These are phyloP conservation scores for Monomorium pharaonis DNA, from an alignment of 1,140 invertebrate species.

Conservation along the genomic window DNA sequence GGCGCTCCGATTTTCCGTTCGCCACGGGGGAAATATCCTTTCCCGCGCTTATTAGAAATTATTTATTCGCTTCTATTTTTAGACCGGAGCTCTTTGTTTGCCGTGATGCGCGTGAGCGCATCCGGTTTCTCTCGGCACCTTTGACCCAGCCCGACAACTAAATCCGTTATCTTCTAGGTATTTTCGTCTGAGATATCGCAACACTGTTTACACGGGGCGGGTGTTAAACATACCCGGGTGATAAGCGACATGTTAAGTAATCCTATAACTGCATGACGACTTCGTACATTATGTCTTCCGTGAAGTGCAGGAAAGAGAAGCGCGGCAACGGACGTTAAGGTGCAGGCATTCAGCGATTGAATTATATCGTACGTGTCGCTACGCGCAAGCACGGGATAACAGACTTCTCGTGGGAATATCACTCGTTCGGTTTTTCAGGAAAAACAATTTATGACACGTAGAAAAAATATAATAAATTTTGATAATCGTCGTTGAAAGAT, in stretches of 20 bases:
- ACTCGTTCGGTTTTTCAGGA: background rate
- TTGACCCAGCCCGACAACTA: slow-evolving; percentile 49
- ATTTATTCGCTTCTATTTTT: slow-evolving; percentile 63
- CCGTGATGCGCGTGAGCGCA: background rate
- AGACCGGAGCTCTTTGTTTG: slow-evolving; percentile 40
- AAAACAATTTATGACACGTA: no score
- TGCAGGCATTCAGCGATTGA: slow-evolving; percentile 29
- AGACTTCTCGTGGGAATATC: background rate
- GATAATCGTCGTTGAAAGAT: background rate
- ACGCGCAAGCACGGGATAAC: background rate
- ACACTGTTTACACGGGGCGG: slow-evolving; percentile 31
- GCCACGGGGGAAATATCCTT: background rate
- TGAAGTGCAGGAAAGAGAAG: slow-evolving; percentile 3
- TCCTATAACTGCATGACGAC: background rate
- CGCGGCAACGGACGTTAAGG: slow-evolving; percentile 12
- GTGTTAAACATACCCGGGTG: background rate
- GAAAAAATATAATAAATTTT: background rate
- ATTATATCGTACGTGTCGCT: background rate
- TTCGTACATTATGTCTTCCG: slow-evolving; percentile 41
- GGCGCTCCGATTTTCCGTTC: background rate
- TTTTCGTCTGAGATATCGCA: slow-evolving; percentile 68
- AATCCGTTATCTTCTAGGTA: slow-evolving; percentile 66
- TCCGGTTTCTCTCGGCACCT: slow-evolving; percentile 28
- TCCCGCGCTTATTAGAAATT: slow-evolving; percentile 50
- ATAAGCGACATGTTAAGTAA: slow-evolving; percentile 21